Percentiles rank a stretch among this genome's conserved stretches.
Evolutionary conservation across 2,113 vertebrate genomes (phyloP).

Genomic region (Dendrocopos noguchii): DNA sequence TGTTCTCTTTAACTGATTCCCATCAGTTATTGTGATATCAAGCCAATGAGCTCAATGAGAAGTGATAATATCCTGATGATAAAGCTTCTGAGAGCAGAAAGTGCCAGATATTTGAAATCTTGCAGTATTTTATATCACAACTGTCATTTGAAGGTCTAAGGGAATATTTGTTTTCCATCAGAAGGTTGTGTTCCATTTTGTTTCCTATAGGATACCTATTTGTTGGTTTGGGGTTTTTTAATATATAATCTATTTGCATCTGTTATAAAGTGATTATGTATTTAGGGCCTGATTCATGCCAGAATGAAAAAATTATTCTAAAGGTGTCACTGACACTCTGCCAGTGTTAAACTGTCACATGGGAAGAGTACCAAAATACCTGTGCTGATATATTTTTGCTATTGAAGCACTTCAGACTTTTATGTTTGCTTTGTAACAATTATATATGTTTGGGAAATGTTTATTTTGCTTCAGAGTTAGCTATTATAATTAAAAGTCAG

Average conservation of each 20-base stretch:
- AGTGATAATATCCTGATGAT: background rate
- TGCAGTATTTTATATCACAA: background rate
- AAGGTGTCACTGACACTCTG: background rate
- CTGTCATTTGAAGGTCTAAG: background rate
- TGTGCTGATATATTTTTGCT: background rate
- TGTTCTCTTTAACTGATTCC: background rate
- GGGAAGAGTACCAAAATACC: background rate
- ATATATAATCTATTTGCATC: background rate
- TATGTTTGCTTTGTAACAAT: background rate
- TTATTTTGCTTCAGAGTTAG: background rate
- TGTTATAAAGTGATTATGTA: background rate
- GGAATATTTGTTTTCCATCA: conserved; percentile 9
- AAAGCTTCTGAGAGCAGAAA: background rate
- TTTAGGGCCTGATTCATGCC: background rate
- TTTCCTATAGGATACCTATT: background rate
- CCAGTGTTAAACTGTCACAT: background rate
- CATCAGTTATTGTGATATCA: background rate
- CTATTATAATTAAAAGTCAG: background rate
- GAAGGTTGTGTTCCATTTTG: background rate
- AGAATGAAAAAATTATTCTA: background rate
- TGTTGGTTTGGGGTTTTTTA: background rate
- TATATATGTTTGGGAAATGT: background rate
- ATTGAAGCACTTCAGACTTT: background rate
- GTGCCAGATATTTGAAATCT: background rate
- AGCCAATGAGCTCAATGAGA: background rate